Evolutionary conservation across 2,797 vertebrate species (phyloP).

Genomic region (Phyllotis vaccarum): DNA sequence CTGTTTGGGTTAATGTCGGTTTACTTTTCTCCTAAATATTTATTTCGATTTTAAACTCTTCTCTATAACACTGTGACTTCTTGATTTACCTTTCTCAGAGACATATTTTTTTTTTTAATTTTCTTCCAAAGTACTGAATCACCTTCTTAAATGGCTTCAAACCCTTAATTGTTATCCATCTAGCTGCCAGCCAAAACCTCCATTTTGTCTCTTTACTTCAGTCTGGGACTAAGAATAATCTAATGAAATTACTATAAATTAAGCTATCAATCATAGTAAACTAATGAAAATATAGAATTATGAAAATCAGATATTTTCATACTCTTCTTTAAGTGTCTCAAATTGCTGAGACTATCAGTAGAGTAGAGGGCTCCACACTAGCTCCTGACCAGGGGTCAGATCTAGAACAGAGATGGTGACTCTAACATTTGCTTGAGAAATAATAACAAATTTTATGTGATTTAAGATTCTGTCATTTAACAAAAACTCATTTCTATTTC

Average conservation of each 20-base stretch:
- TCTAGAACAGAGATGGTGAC: not conserved
- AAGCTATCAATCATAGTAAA: not conserved
- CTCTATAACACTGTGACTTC: not conserved
- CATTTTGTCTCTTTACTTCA: not conserved
- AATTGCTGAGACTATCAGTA: not conserved
- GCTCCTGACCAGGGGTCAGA: not conserved
- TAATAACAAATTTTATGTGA: not conserved
- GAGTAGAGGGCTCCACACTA: not conserved
- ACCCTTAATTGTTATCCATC: not conserved
- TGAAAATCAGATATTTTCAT: not conserved
- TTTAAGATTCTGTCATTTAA: conserved; percentile 56
- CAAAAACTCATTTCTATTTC: conserved; percentile 1
- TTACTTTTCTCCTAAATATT: not conserved
- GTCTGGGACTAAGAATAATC: conserved; percentile 6
- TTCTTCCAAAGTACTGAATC: not conserved
- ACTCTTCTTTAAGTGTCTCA: conserved; percentile 21
- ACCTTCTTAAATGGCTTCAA: not conserved
- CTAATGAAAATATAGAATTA: conserved; percentile 31
- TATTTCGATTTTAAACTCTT: conserved; percentile 53
- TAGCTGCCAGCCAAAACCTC: not conserved
- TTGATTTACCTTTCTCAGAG: conserved; percentile 35
- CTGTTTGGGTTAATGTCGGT: conserved; percentile 30
- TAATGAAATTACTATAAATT: conserved; percentile 52
- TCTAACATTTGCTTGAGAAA: conserved; percentile 53
- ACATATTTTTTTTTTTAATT: not conserved